Conservation (phyloP, 1,140 invertebrate genomes). For the Heliconius congener region DNA sequence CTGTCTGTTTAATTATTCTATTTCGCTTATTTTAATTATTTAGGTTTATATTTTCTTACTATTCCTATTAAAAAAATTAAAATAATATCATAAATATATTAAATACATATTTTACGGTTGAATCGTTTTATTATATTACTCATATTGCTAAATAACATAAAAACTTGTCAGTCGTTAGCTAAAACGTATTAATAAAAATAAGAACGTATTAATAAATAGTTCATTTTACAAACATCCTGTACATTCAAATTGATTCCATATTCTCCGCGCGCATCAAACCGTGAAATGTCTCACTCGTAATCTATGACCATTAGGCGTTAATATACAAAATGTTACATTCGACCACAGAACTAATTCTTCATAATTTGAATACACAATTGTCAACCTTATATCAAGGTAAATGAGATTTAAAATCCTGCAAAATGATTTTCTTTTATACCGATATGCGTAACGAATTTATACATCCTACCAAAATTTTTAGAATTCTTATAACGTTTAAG, state of each 20-base stretch:
- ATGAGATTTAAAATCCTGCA: constrained; percentile 13
- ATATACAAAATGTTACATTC: constrained; percentile 30
- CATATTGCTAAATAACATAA: no score
- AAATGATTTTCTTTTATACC: constrained; percentile 3
- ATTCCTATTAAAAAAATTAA: no score
- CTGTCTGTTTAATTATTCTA: no score
- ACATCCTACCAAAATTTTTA: not conserved
- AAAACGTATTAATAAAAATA: no score
- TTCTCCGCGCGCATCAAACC: constrained; percentile 57
- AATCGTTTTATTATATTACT: no score
- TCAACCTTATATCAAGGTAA: not conserved
- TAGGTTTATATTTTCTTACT: no score
- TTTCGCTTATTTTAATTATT: no score
- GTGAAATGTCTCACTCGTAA: constrained; percentile 54
- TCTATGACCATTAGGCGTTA: constrained; percentile 42
- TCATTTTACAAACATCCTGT: constrained; percentile 34
- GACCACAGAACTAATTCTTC: not conserved
- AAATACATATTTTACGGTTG: no score
- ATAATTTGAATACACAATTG: not conserved
- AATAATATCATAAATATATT: no score
- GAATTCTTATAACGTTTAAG: not conserved
- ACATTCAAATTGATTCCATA: constrained; percentile 47
- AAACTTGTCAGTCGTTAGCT: no score
- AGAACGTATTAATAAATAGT: not conserved
- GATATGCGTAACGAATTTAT: constrained; percentile 6